Conservation (phyloP, 2,888 invertebrate genomes). For the Eledona agricola region DNA sequence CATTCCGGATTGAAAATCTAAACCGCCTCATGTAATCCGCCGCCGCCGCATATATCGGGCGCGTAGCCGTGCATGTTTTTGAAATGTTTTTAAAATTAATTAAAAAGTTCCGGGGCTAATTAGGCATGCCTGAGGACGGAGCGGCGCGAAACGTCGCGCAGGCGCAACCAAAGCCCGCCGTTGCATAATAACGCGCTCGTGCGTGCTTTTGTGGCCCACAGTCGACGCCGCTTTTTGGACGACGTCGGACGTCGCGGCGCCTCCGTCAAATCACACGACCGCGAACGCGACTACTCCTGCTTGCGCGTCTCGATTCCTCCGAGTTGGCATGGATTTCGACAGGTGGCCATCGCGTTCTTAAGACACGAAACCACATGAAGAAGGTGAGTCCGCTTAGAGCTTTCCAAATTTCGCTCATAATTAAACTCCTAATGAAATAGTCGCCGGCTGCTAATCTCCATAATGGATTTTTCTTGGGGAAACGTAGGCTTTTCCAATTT, state of each 20-base stretch:
- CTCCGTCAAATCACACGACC: constrained; percentile 16
- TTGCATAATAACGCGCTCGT: constrained; percentile 34
- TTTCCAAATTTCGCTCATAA: constrained; percentile 1
- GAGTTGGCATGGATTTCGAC: too few relatives aligned
- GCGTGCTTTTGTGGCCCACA: constrained; percentile 34
- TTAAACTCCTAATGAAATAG: constrained; percentile 7
- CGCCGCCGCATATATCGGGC: constrained; percentile 13
- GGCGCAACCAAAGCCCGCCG: constrained; percentile 30
- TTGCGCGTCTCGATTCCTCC: constrained; percentile 1
- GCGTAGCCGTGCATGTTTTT: constrained; percentile 30
- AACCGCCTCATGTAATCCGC: constrained; percentile 28
- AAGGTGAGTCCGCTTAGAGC: constrained; percentile 22
- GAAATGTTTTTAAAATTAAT: constrained; percentile 37
- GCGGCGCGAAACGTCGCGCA: constrained; percentile 28
- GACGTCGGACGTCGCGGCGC: constrained; percentile 29
- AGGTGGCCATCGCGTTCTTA: too few relatives aligned
- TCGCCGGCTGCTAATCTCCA: constrained; percentile 7
- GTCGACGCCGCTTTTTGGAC: constrained; percentile 18
- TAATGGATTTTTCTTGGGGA: constrained; percentile 16
- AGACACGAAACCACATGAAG: constrained; percentile 20
- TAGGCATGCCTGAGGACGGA: constrained; percentile 18
- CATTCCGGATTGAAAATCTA: constrained; percentile 55
- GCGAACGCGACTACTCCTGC: neutral
- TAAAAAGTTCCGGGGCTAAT: constrained; percentile 28
- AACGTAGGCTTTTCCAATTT: too few relatives aligned